phyloP scores from a whole-genome alignment of 2,113 vertebrate species.

The Hylia prasina region DNA sequence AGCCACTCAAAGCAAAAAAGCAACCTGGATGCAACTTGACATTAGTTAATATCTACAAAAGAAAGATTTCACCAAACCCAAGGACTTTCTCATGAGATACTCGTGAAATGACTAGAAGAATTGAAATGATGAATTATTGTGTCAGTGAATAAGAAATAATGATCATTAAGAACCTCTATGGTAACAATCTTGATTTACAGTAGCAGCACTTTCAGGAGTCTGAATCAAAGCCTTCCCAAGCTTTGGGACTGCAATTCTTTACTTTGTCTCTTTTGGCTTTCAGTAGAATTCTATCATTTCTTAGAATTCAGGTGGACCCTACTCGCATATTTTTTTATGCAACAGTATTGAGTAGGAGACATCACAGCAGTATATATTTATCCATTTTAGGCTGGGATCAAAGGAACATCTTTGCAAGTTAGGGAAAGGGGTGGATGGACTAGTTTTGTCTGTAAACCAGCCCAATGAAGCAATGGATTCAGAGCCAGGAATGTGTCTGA shows the following conservation, averaged over 20 bases:
- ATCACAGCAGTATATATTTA: not conserved
- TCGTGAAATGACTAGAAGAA: not conserved
- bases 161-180: not conserved
- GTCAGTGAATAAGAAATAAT: not conserved
- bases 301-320: not conserved
- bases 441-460: not conserved
- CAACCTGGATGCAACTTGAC: not conserved
- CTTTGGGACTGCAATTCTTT: not conserved
- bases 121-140: not conserved
- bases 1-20: not conserved
- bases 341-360: not conserved
- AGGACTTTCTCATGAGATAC: not conserved
- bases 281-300: not conserved
- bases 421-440: not conserved
- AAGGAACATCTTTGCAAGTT: not conserved
- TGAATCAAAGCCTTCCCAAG: not conserved
- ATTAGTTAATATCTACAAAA: not conserved
- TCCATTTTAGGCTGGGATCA: not conserved
- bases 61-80: not conserved
- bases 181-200: not conserved
- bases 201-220: not conserved
- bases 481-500: not conserved
- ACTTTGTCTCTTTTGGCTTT: not conserved
- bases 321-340: not conserved
- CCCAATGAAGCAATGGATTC: not conserved